These are phyloP conservation scores for Oreohelix idahoensis DNA, from an alignment of 1,140 invertebrate genomes.

Conservation along the genomic window DNA sequence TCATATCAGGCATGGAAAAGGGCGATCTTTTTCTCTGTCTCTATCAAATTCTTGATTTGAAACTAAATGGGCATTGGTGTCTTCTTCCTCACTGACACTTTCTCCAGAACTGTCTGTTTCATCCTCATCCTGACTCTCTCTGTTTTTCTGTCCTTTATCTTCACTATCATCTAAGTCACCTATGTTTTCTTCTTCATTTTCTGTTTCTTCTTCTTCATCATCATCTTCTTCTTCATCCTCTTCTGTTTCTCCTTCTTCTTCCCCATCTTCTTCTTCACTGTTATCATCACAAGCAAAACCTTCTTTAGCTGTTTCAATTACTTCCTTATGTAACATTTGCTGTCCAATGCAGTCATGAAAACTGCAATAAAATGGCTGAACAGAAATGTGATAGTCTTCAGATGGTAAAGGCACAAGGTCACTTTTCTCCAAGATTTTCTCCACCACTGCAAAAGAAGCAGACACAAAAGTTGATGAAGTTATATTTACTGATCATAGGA, in stretches of 20 bases:
- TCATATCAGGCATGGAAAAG: not conserved
- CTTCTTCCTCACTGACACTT: not conserved
- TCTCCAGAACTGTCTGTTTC: not conserved
- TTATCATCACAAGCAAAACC: not conserved
- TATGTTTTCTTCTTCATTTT: not conserved
- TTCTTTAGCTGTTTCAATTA: not conserved
- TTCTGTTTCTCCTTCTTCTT: not conserved
- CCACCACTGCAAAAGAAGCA: conserved; percentile 14
- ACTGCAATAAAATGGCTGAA: not conserved
- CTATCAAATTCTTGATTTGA: not conserved
- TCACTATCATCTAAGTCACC: too few species aligned
- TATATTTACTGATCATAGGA: too few species aligned
- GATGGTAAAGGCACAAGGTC: conserved; percentile 15
- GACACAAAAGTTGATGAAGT: too few species aligned
- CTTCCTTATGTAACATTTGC: not conserved
- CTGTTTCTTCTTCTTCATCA: not conserved
- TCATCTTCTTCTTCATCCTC: not conserved
- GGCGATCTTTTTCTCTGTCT: not conserved
- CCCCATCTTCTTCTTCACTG: not conserved
- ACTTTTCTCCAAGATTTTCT: not conserved
- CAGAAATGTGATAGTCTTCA: not conserved
- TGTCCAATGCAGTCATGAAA: conserved; percentile 12
- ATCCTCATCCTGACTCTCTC: not conserved
- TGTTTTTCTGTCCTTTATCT: not conserved
- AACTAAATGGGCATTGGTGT: not conserved